phyloP scores from a whole-genome alignment of 2,797 vertebrate species.

The Lerista edwardsae region DNA sequence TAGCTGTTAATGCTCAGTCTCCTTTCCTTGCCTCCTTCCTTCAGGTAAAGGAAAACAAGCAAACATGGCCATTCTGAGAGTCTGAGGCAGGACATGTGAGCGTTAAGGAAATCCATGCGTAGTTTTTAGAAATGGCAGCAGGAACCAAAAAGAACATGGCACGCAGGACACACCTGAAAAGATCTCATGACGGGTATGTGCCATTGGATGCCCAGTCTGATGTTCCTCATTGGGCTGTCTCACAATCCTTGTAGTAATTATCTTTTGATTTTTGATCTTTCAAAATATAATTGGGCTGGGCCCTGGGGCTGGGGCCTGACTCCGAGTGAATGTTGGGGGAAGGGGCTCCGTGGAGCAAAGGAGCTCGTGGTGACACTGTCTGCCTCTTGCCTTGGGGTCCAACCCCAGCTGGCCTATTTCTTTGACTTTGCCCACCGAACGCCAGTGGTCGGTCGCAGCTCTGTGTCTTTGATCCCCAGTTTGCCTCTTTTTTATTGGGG shows the following conservation, averaged over 20 bases:
- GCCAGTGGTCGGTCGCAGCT: background rate
- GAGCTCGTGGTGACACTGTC: background rate
- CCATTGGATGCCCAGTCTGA: background rate
- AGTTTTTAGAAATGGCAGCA: background rate
- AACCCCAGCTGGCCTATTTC: no score
- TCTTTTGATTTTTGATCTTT: no score
- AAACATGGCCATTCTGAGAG: constrained; percentile 1
- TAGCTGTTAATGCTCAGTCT: constrained; percentile 47
- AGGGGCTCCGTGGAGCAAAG: no score
- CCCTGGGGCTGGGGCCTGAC: no score
- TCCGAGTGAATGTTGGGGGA: no score
- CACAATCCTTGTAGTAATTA: no score
- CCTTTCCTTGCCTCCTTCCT: constrained; percentile 8
- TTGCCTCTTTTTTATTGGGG: background rate
- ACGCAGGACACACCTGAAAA: accelerated
- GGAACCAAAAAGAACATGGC: background rate
- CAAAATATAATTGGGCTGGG: no score
- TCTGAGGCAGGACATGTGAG: background rate
- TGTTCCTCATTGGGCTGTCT: background rate
- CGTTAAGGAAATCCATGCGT: constrained; percentile 33
- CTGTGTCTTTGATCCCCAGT: background rate
- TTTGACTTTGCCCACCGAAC: no score
- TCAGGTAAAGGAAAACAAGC: background rate
- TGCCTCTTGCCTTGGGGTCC: background rate
- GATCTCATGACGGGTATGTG: background rate